These are phyloP conservation scores for Carcina quercana DNA, from an alignment of 2,888 invertebrate genomes.

Conservation along the genomic window DNA sequence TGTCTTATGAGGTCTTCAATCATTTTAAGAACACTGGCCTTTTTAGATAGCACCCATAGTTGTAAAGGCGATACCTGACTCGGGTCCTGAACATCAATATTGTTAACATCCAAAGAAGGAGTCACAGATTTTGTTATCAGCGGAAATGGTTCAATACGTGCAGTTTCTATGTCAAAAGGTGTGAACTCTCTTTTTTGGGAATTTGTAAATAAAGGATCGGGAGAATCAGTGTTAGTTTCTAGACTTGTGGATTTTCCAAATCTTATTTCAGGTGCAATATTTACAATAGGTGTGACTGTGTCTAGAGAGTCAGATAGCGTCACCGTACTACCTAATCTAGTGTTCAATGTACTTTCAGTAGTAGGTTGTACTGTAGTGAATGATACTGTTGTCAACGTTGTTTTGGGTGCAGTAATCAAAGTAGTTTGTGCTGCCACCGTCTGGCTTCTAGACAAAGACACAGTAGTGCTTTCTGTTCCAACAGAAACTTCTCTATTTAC, in stretches of 20 bases:
- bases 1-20: constrained; percentile 63
- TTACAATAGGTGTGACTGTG: constrained; percentile 21
- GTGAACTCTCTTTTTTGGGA: constrained; percentile 40
- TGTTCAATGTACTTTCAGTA: constrained; percentile 15
- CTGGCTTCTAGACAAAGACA: constrained; percentile 34
- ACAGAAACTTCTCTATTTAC: constrained; percentile 45
- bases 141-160: constrained; percentile 21
- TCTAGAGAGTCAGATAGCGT: constrained; percentile 32
- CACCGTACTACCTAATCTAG: constrained; percentile 19
- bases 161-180: constrained; percentile 19
- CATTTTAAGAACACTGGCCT: constrained; percentile 65
- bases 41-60: constrained; percentile 62
- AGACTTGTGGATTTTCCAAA: constrained; percentile 17
- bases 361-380: constrained; percentile 12
- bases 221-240: constrained; percentile 34
- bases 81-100: constrained; percentile 34
- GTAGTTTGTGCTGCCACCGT: constrained; percentile 22
- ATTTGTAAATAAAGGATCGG: constrained; percentile 51
- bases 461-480: constrained; percentile 25
- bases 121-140: constrained; percentile 21
- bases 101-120: constrained; percentile 25
- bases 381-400: constrained; percentile 11
- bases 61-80: constrained; percentile 51
- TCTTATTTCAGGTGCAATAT: constrained; percentile 18
- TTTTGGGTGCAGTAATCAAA: not conserved